phyloP scores from a whole-genome alignment of 2,113 vertebrate species.

The Mobula hypostoma region DNA sequence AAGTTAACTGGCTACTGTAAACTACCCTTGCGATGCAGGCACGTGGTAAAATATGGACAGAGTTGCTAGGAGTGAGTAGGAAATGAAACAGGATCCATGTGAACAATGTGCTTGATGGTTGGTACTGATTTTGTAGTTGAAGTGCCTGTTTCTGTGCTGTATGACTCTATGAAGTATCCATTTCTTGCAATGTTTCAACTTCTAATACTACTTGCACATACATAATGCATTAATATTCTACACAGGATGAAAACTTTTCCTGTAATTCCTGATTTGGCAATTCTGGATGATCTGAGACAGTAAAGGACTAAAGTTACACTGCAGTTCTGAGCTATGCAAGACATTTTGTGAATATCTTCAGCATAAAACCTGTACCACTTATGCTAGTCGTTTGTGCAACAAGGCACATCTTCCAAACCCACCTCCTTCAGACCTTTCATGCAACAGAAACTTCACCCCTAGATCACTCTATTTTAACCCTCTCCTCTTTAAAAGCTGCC shows the following conservation, averaged over 20 bases:
- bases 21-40: too few relatives aligned
- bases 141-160: background rate
- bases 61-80: too few relatives aligned
- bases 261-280: background rate
- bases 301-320: too few relatives aligned
- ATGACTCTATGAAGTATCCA: background rate
- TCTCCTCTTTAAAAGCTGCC: background rate
- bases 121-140: too few relatives aligned
- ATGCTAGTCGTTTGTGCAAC: background rate
- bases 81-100: too few relatives aligned
- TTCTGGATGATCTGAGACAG: too few relatives aligned
- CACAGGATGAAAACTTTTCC: background rate
- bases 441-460: background rate
- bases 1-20: too few relatives aligned
- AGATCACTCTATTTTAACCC: background rate
- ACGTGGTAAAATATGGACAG: too few relatives aligned
- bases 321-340: too few relatives aligned
- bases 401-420: background rate
- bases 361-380: too few relatives aligned
- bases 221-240: background rate
- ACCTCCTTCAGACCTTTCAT: background rate
- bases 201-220: background rate
- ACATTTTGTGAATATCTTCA: background rate
- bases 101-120: too few relatives aligned
- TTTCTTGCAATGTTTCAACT: background rate